Conservation (phyloP, 2,113 vertebrate genomes). For the Cariama cristata region DNA sequence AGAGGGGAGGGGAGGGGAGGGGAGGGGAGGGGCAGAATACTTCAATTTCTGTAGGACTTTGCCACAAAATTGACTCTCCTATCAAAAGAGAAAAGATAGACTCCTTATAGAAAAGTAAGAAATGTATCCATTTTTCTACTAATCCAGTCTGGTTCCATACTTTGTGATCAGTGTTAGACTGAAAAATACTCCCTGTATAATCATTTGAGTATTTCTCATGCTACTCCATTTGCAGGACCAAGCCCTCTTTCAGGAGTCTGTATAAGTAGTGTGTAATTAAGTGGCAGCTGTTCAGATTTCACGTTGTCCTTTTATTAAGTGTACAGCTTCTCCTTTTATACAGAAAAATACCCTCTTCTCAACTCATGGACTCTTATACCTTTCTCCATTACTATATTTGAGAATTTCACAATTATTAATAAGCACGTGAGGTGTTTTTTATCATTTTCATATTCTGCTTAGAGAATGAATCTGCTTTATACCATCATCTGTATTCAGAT, state of each 20-base stretch:
- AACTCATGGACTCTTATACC: background rate
- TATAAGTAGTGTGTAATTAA: background rate
- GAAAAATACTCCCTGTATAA: background rate
- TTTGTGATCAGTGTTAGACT: background rate
- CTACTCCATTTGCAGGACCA: background rate
- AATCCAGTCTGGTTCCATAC: background rate
- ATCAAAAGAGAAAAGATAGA: background rate
- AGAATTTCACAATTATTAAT: background rate
- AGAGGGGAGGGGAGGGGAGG: too few species aligned
- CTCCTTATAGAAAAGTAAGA: background rate
- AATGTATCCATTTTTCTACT: background rate
- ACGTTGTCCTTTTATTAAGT: background rate
- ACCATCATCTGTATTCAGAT: background rate
- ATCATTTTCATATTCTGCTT: background rate
- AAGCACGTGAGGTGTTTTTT: background rate
- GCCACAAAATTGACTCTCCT: background rate
- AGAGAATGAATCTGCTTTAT: background rate
- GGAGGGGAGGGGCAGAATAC: rapidly evolving
- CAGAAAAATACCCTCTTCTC: background rate
- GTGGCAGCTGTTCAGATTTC: background rate
- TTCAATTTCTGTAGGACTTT: background rate
- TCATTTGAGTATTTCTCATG: background rate
- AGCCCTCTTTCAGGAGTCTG: background rate
- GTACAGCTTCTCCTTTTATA: background rate
- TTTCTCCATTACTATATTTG: background rate